Conservation (phyloP, 2,797 vertebrate genomes). For the Botia almorhae region DNA sequence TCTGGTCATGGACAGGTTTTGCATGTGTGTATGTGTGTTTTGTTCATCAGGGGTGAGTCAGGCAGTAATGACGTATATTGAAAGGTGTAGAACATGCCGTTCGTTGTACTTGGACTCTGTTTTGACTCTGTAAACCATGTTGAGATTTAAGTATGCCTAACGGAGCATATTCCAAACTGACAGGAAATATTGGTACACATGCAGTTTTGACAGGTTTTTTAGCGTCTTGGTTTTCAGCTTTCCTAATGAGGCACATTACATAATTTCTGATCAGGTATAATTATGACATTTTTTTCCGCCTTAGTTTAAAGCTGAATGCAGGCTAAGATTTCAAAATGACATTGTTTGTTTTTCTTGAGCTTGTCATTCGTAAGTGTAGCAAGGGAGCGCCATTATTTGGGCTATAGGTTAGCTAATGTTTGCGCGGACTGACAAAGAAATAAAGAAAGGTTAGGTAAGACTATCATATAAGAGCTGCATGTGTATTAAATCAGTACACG, state of each 20-base stretch:
- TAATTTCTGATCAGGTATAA: neutral
- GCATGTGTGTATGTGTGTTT: constrained; percentile 32
- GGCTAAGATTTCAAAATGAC: constrained; percentile 1
- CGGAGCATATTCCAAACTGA: neutral
- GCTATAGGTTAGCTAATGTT: neutral
- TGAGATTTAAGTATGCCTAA: neutral
- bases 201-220: neutral
- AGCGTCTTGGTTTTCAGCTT: neutral
- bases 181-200: neutral
- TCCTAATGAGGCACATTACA: neutral
- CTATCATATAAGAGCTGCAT: neutral
- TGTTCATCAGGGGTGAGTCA: constrained; percentile 31
- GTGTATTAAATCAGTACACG: neutral
- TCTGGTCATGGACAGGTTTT: constrained; percentile 2
- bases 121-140: neutral
- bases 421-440: constrained; percentile 10
- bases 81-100: constrained; percentile 32
- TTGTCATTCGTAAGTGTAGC: too few species aligned
- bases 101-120: constrained; percentile 6
- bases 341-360: constrained; percentile 26
- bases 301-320: neutral
- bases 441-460: neutral
- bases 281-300: neutral
- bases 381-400: too few species aligned
- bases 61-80: constrained; percentile 25